A percentile compares a stretch with the other conserved stretches of the same genome.
These are phyloP conservation scores for Alviniconcha strummeri DNA, from an alignment of 2,888 invertebrate genomes.

Conservation along the genomic window DNA sequence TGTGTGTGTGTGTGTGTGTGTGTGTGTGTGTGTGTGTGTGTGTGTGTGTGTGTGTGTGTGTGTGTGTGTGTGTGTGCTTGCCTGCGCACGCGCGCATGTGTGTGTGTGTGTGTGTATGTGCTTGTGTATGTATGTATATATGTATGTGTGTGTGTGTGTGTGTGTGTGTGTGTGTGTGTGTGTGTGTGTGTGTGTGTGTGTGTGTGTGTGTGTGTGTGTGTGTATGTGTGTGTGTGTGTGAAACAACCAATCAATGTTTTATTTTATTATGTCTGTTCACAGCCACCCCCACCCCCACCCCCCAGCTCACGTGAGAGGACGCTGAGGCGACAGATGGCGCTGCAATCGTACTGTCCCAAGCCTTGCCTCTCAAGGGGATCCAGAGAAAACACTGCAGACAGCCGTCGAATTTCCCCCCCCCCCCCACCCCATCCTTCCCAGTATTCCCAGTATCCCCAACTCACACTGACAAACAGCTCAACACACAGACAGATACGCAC, in stretches of 20 bases:
- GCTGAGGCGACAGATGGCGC: no score
- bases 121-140: not conserved
- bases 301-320: no score
- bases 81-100: not conserved
- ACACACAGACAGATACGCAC: not conserved
- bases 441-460: not conserved
- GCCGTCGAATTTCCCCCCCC: no score
- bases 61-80: slow-evolving; percentile 11
- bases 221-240: not conserved
- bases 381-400: no score
- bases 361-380: no score
- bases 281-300: not conserved
- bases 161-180: not conserved
- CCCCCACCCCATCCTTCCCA: no score
- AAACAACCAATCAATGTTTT: not conserved
- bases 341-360: no score
- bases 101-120: not conserved
- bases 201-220: not conserved
- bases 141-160: not conserved
- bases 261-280: not conserved
- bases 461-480: not conserved
- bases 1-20: not conserved
- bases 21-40: not conserved
- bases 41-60: not conserved
- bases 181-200: not conserved